Base-by-base conservation (phyloP, 2,113 vertebrate species). In the Lepisosteus osseus region DNA sequence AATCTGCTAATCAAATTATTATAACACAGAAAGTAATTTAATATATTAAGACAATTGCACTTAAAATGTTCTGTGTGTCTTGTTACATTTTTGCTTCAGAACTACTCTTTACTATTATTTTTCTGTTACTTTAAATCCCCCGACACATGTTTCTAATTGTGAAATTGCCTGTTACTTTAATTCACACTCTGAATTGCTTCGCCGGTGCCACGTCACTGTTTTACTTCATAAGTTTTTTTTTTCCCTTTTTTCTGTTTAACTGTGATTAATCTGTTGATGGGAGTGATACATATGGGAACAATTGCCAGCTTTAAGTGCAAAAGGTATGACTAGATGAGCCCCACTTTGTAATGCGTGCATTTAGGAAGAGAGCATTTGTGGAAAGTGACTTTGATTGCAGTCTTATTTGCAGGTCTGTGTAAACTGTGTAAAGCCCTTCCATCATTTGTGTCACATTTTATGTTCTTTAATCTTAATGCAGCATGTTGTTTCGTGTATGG, bases 261-360 rank as follows among this genome's bases (percentile, higher is more conserved):
- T 17, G 59, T 15, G 4, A 62, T 51, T 55, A 68, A 68, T 72
- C 29, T 42, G 4, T 42, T n/a, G 55, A 57, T 55, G 47, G 62
- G 2, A 15, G n/a, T 12, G 57, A 45, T 8, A 14, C 73, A 69
- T 70, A 59, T 70, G 67, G 61, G 69, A 74, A 3, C 62, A 65
- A 43, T 74, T 65, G 62, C 29, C 59, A 42, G 15, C 54, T 61
- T 54, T 40, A 54, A 62, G 65, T 41, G 29, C 15, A 41, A 51
- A 42, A 42, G 43, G 56, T 45, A 57, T 61, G 45, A 47, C 44
- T 62, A 15, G 47, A n/a, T 12, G 14, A 41, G 54, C 47, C 14
- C 54, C 61, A 42, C 15, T 57, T 65, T 15, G 59, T 13, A 67
- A 54, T 54, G 66, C 15, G 72, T 59, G 72, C 51, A 43, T 40